Evolutionary conservation across 2,797 vertebrate species (phyloP).

Genomic region (Arctocebus calabarensis): DNA sequence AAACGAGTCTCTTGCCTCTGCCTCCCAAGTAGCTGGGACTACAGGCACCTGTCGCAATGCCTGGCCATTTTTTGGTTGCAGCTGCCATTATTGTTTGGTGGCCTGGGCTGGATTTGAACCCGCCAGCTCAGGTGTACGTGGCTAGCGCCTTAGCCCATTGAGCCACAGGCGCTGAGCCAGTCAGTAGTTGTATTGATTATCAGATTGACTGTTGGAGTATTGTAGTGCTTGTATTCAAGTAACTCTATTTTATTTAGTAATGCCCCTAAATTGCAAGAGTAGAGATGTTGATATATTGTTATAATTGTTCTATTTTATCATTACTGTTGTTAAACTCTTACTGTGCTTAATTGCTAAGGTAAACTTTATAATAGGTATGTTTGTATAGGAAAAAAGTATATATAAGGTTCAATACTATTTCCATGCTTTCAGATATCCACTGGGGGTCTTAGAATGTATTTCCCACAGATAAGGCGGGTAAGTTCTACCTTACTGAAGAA

Average conservation of each 20-base stretch:
- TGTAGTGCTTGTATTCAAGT: not conserved
- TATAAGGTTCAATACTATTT: not conserved
- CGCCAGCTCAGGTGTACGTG: too few species aligned
- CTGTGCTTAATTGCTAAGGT: not conserved
- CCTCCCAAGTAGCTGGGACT: too few species aligned
- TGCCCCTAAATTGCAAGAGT: not conserved
- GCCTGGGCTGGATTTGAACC: too few species aligned
- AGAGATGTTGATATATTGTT: not conserved
- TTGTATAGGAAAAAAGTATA: not conserved
- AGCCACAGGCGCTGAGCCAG: too few species aligned
- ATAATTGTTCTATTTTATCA: not conserved
- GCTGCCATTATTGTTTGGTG: too few species aligned
- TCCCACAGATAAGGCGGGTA: not conserved
- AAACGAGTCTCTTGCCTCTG: too few species aligned
- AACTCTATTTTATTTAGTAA: not conserved
- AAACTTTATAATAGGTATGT: not conserved
- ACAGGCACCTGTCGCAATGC: too few species aligned
- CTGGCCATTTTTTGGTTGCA: too few species aligned
- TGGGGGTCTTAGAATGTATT: not conserved
- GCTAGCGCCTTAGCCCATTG: too few species aligned
- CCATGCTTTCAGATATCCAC: not conserved
- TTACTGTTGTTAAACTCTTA: not conserved
- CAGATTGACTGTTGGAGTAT: not conserved
- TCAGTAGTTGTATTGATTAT: not conserved
- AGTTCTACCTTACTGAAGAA: not conserved